Evolutionary conservation across 2,797 vertebrate genomes (phyloP).

Genomic region (Sciurus vulgaris): DNA sequence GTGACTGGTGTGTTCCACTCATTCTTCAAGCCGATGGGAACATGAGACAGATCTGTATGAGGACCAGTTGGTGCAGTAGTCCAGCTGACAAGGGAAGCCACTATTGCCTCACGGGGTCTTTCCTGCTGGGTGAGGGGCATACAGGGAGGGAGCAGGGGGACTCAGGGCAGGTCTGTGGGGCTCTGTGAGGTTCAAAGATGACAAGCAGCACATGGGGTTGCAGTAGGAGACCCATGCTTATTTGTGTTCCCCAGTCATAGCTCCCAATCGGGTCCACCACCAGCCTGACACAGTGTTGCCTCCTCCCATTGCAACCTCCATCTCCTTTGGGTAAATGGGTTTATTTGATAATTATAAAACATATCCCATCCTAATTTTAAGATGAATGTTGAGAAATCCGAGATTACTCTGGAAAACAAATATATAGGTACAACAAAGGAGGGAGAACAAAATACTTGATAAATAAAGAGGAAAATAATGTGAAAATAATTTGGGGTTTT

Average conservation of each 20-base stretch:
- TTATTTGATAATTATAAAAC: not conserved
- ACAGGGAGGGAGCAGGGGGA: not conserved
- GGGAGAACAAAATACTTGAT: not conserved
- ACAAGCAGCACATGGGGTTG: not conserved
- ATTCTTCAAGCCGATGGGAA: not conserved
- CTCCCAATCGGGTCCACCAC: not conserved
- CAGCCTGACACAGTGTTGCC: fast-evolving
- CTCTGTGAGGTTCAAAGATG: not conserved
- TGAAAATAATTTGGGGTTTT: not conserved
- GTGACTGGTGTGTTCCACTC: not conserved
- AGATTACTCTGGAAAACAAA: not conserved
- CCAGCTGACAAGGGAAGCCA: no score
- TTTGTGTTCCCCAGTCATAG: fast-evolving
- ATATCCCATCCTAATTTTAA: not conserved
- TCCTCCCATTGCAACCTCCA: not conserved
- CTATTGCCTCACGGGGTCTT: not conserved
- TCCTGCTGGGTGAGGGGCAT: not conserved
- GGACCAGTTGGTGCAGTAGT: not conserved
- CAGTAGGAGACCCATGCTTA: no score
- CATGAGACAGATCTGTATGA: not conserved
- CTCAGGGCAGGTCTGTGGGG: fast-evolving
- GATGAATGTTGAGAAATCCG: not conserved
- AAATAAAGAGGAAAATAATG: not conserved
- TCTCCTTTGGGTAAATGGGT: not conserved
- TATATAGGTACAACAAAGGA: not conserved